phyloP scores from a whole-genome alignment of 2,888 invertebrate species.

The Lutraria lutraria region DNA sequence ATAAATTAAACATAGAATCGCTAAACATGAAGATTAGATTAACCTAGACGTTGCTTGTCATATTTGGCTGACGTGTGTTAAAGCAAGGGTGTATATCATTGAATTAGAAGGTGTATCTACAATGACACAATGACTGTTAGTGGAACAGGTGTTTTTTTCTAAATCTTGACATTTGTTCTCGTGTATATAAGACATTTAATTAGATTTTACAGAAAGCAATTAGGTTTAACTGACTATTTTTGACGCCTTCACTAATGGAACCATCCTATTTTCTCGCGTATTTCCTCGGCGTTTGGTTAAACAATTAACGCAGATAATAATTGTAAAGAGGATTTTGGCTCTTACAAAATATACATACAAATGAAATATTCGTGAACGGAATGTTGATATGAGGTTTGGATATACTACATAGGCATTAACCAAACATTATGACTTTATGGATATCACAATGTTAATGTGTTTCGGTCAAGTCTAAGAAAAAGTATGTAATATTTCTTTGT shows the following conservation, averaged over 20 bases:
- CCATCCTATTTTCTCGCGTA: not conserved
- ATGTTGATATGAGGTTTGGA: not conserved
- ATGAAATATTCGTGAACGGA: not conserved
- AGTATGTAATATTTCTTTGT: too few relatives aligned
- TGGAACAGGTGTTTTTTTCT: not conserved
- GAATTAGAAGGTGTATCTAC: too few relatives aligned
- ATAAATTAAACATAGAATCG: not conserved
- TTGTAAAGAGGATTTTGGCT: not conserved
- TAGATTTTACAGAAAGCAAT: constrained; percentile 14
- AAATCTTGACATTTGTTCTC: not conserved
- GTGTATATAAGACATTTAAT: not conserved
- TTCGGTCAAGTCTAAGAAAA: too few relatives aligned
- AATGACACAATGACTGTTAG: not conserved
- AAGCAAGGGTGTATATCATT: too few relatives aligned
- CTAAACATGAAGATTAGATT: too few relatives aligned
- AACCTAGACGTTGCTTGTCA: too few relatives aligned
- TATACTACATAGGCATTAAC: too few relatives aligned
- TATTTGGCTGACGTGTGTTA: too few relatives aligned
- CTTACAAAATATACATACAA: not conserved
- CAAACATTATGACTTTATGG: too few relatives aligned
- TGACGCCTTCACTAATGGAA: constrained; percentile 11
- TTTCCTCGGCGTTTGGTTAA: constrained; percentile 1
- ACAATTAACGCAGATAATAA: constrained; percentile 6
- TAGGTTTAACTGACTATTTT: not conserved
- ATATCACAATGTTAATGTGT: too few relatives aligned